phyloP scores from a whole-genome alignment of 2,797 vertebrate genomes.

The Mycteria americana region DNA sequence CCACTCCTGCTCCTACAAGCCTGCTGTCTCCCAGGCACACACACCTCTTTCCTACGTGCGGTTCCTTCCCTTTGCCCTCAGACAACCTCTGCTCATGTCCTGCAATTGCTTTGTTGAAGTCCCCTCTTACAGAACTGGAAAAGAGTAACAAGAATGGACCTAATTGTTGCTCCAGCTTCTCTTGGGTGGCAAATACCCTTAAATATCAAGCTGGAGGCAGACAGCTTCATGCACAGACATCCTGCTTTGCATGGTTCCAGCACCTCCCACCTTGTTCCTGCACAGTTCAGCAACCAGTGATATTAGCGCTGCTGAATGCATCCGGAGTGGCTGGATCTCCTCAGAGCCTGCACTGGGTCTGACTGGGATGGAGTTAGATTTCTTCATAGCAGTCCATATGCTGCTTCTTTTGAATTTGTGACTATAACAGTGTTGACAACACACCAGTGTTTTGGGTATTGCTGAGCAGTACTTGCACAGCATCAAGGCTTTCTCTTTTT shows the following conservation, averaged over 20 bases:
- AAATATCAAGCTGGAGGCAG: not conserved
- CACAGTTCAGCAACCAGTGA: not conserved
- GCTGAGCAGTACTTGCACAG: not conserved
- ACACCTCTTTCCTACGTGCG: rapidly evolving
- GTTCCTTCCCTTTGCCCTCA: not conserved
- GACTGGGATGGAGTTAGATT: not conserved
- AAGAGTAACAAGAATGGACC: not conserved
- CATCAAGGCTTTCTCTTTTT: not conserved
- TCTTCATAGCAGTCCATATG: rapidly evolving
- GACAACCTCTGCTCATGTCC: not conserved
- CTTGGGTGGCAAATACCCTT: not conserved
- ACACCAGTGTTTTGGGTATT: no score
- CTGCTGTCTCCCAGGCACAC: not conserved
- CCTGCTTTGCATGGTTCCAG: not conserved
- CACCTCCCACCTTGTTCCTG: not conserved
- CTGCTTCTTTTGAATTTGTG: not conserved
- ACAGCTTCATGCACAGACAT: not conserved
- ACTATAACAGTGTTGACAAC: not conserved
- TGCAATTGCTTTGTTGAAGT: not conserved
- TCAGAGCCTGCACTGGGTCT: not conserved
- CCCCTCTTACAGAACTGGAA: not conserved
- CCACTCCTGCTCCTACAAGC: not conserved
- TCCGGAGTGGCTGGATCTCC: not conserved
- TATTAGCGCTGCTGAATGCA: not conserved
- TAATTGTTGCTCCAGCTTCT: not conserved